Evolutionary conservation across 2,888 invertebrate genomes (phyloP).

Genomic region (Idaea aversata): DNA sequence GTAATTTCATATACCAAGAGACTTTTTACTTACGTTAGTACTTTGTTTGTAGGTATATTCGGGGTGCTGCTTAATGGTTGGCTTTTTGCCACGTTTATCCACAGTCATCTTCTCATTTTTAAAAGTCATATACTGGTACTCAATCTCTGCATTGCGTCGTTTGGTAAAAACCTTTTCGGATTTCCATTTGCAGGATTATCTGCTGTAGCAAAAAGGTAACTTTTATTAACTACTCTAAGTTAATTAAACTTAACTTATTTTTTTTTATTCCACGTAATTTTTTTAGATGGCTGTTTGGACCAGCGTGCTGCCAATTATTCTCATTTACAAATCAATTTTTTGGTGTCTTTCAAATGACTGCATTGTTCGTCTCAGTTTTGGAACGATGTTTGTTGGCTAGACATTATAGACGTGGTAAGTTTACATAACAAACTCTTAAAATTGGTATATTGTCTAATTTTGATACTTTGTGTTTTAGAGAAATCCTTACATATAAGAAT

Average conservation of each 20-base stretch:
- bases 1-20: neutral
- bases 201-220: conserved; percentile 74
- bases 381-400: conserved; percentile 75
- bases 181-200: conserved; percentile 79
- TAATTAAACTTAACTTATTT: neutral
- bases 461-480: conserved; percentile 41
- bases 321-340: conserved; percentile 79
- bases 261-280: conserved; percentile 16
- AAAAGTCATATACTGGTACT: conserved; percentile 78
- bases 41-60: conserved; percentile 64
- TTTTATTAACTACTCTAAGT: neutral
- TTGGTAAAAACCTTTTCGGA: conserved; percentile 74
- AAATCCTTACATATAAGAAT: conserved; percentile 61
- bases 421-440: conserved; percentile 5
- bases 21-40: neutral
- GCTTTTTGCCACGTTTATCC: conserved; percentile 78
- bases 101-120: conserved; percentile 76
- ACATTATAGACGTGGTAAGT: conserved; percentile 69
- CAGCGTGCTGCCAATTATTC: conserved; percentile 76
- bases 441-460: neutral
- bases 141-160: conserved; percentile 75
- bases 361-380: conserved; percentile 68
- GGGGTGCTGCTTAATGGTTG: conserved; percentile 79
- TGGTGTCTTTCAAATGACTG: conserved; percentile 77
- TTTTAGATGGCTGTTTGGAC: conserved; percentile 79